Percentiles rank a stretch among this genome's conserved stretches.
Conservation (phyloP, 1,140 invertebrate genomes). For the Drosophila kepulauana region DNA sequence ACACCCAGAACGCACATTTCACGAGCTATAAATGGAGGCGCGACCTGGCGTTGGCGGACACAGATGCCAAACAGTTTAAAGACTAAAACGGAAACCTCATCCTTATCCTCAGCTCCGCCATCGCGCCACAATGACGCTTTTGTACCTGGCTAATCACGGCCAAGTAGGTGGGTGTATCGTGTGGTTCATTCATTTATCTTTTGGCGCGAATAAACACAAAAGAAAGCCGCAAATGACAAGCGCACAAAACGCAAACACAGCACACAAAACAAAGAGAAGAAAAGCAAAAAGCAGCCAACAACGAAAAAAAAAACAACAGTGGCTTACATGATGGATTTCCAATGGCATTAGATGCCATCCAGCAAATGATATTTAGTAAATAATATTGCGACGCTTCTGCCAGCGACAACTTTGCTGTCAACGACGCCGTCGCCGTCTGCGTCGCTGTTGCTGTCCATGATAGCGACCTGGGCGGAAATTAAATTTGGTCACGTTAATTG, state of each 20-base stretch:
- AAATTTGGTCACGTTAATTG: slow-evolving; percentile 82
- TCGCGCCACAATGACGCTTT: background rate
- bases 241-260: slow-evolving; percentile 10
- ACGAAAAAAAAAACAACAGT: slow-evolving; percentile 24
- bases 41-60: slow-evolving; percentile 20
- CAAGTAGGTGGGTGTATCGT: slow-evolving; percentile 19
- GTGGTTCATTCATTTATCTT: slow-evolving; percentile 62
- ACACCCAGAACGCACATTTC: slow-evolving; percentile 55
- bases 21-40: slow-evolving; percentile 23
- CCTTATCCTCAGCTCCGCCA: background rate
- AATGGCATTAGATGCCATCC: slow-evolving; percentile 58
- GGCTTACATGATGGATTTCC: slow-evolving; percentile 81
- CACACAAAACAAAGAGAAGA: slow-evolving; percentile 18
- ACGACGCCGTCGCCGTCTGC: slow-evolving; percentile 11
- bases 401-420: slow-evolving; percentile 7
- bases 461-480: slow-evolving; percentile 78
- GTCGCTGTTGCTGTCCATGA: slow-evolving; percentile 40
- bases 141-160: slow-evolving; percentile 48
- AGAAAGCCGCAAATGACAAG: slow-evolving; percentile 36
- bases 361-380: slow-evolving; percentile 79
- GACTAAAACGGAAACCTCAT: slow-evolving; percentile 31
- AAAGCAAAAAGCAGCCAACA: slow-evolving; percentile 23
- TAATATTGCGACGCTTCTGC: slow-evolving; percentile 52
- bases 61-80: slow-evolving; percentile 45
- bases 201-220: slow-evolving; percentile 56